These are phyloP conservation scores for Ifrita kowaldi DNA, from an alignment of 2,113 vertebrate genomes.

Conservation along the genomic window DNA sequence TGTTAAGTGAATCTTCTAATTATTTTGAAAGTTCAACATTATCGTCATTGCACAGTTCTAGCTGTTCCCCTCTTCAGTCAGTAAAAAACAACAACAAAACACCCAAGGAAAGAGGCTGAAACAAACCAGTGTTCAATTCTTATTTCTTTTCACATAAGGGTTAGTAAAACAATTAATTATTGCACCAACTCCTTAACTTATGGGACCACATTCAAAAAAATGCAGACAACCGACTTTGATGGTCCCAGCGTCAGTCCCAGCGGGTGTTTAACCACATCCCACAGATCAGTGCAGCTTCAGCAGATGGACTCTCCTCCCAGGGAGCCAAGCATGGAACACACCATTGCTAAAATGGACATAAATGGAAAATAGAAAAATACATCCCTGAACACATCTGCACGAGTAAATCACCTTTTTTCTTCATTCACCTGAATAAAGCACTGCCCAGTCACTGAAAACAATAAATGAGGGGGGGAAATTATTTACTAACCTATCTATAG, in stretches of 20 bases:
- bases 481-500: neutral
- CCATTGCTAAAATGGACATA: neutral
- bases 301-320: neutral
- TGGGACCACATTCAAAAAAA: neutral
- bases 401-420: neutral
- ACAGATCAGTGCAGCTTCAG: neutral
- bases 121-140: neutral
- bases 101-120: neutral
- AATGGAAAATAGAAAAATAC: conserved; percentile 9
- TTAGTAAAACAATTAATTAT: neutral
- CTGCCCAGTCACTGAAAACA: neutral
- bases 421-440: neutral
- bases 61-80: neutral
- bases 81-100: neutral
- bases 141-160: neutral
- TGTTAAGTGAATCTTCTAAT: neutral
- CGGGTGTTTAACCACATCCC: neutral
- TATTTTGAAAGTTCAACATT: neutral
- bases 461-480: neutral
- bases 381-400: neutral
- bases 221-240: neutral
- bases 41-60: neutral
- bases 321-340: neutral
- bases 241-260: neutral
- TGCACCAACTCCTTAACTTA: neutral